phyloP scores from a whole-genome alignment of 1,140 invertebrate genomes.

The Andrena cerasifolii region DNA sequence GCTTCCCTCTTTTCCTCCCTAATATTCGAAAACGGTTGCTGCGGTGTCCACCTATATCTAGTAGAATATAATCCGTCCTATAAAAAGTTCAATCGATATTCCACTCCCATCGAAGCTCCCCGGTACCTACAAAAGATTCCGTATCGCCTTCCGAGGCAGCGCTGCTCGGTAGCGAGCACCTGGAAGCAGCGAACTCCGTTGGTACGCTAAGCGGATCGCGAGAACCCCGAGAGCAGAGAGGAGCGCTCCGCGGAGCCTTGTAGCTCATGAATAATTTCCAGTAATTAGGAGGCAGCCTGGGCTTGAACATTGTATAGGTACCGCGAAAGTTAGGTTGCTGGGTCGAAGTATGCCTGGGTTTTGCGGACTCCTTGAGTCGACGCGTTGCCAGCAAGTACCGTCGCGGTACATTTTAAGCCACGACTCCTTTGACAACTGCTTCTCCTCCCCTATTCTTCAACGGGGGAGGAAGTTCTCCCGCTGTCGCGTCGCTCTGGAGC shows the following conservation, averaged over 20 bases:
- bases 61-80: neutral
- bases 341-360: slow-evolving; percentile 8
- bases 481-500: too few relatives aligned
- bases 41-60: too few relatives aligned
- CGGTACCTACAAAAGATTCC: slow-evolving; percentile 8
- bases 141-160: slow-evolving; percentile 4
- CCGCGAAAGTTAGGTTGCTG: slow-evolving; percentile 14
- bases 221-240: neutral
- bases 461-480: too few relatives aligned
- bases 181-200: slow-evolving; percentile 7
- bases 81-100: neutral
- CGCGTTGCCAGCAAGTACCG: neutral
- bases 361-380: neutral
- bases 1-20: too few relatives aligned
- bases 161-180: neutral
- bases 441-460: too few relatives aligned
- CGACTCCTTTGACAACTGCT: neutral
- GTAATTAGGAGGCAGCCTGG: slow-evolving; percentile 18
- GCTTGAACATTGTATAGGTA: slow-evolving; percentile 24
- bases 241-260: neutral
- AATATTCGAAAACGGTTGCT: too few relatives aligned
- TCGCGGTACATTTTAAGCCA: neutral
- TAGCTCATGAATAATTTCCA: slow-evolving; percentile 43
- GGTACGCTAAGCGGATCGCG: slow-evolving; percentile 41
- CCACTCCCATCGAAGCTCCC: too few relatives aligned